A percentile compares a stretch with the other conserved stretches of the same genome.
These are phyloP conservation scores for Caenorhabditis sinica DNA, from an alignment of 2,888 invertebrate species.

Conservation along the genomic window DNA sequence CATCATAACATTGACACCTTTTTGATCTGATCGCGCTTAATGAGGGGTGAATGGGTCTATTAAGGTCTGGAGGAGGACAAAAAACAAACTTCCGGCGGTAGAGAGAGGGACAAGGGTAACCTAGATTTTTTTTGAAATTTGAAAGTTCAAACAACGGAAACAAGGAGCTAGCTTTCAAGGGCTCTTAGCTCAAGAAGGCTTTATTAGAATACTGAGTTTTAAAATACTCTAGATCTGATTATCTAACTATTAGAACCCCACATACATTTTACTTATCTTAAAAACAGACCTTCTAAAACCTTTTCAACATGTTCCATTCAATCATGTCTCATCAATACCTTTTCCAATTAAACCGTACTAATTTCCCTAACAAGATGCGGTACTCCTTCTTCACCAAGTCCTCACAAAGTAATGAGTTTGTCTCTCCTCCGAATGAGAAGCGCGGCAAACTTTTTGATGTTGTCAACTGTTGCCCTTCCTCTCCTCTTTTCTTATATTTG, in stretches of 20 bases:
- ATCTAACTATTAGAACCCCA: too few relatives aligned
- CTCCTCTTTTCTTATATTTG: conserved; percentile 9
- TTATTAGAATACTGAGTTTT: too few relatives aligned
- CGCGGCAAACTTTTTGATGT: conserved; percentile 38
- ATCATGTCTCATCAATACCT: not conserved
- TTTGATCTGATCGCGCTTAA: conserved; percentile 18
- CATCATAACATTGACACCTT: conserved; percentile 58
- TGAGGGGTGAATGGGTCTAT: conserved; percentile 36
- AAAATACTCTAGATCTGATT: too few relatives aligned
- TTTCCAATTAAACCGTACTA: conserved; percentile 2
- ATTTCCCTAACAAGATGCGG: conserved; percentile 19
- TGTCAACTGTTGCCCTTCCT: not conserved
- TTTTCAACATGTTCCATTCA: not conserved
- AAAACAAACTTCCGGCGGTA: conserved; percentile 47
- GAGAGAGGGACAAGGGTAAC: too few relatives aligned
- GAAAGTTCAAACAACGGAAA: not conserved
- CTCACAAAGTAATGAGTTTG: conserved; percentile 5
- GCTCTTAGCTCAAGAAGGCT: too few relatives aligned
- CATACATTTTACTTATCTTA: too few relatives aligned
- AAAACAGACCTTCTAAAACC: too few relatives aligned
- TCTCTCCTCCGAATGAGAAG: not conserved
- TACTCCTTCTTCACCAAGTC: conserved; percentile 10
- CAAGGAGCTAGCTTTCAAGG: not conserved
- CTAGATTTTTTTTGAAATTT: not conserved
- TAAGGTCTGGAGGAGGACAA: not conserved